These are phyloP conservation scores for Drosophila multiciliata DNA, from an alignment of 2,888 invertebrate genomes.

Conservation along the genomic window DNA sequence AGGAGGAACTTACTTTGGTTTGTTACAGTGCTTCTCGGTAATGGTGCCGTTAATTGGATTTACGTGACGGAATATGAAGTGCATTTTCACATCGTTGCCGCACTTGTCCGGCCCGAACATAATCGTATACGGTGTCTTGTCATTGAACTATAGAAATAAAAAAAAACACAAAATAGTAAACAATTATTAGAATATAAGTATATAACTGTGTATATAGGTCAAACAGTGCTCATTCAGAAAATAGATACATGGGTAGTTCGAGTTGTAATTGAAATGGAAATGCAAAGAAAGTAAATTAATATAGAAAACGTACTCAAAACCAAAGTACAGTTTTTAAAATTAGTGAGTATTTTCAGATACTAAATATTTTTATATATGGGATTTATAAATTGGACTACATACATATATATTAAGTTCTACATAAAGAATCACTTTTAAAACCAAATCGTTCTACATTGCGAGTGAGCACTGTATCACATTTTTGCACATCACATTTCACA, in stretches of 20 bases:
- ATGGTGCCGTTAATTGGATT: constrained; percentile 96
- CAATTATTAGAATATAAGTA: constrained; percentile 5
- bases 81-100: constrained; percentile 97
- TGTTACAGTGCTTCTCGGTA: constrained; percentile 98
- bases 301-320: not conserved
- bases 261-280: not conserved
- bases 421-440: not conserved
- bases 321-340: not conserved
- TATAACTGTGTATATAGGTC: not conserved
- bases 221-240: not conserved
- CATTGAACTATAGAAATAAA: constrained; percentile 88
- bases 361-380: not conserved
- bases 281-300: not conserved
- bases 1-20: constrained; percentile 88
- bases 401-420: not conserved
- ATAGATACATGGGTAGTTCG: not conserved
- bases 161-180: constrained; percentile 6
- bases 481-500: not conserved
- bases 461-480: constrained; percentile 8
- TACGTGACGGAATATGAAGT: constrained; percentile 96
- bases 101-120: constrained; percentile 99
- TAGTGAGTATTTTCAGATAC: not conserved
- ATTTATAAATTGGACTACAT: not conserved
- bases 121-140: constrained; percentile 98
- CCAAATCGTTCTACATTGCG: not conserved